These are phyloP conservation scores for Ctenopoma multispine DNA, from an alignment of 2,797 vertebrate species.

Conservation along the genomic window DNA sequence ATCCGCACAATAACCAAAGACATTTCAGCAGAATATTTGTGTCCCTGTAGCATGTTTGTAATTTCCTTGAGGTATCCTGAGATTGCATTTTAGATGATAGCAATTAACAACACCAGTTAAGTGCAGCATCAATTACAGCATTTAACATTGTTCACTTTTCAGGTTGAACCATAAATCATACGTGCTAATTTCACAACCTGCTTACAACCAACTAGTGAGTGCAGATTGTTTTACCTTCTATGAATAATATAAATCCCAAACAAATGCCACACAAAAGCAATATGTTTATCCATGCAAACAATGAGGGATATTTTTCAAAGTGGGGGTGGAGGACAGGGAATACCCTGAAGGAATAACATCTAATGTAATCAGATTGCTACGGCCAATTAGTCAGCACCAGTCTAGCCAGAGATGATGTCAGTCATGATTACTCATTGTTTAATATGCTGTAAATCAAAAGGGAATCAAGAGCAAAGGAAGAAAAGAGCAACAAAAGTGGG, in stretches of 20 bases:
- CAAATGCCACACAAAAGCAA: slow-evolving; percentile 51
- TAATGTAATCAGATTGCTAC: slow-evolving; percentile 75
- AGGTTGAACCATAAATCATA: slow-evolving; percentile 50
- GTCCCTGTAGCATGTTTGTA: slow-evolving; percentile 47
- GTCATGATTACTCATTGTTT: slow-evolving; percentile 74
- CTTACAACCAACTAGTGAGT: slow-evolving; percentile 27
- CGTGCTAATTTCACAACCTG: slow-evolving; percentile 21
- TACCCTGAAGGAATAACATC: slow-evolving; percentile 74
- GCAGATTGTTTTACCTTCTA: slow-evolving; percentile 21
- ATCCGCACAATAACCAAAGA: slow-evolving; percentile 62
- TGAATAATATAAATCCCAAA: slow-evolving; percentile 45
- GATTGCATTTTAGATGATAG: slow-evolving; percentile 51
- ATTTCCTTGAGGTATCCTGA: slow-evolving; percentile 57
- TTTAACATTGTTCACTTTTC: slow-evolving; percentile 53
- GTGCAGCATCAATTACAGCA: slow-evolving; percentile 38
- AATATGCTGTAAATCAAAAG: slow-evolving; percentile 63
- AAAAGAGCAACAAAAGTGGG: slow-evolving; percentile 65
- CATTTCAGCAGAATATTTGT: slow-evolving; percentile 51
- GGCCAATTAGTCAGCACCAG: slow-evolving; percentile 72
- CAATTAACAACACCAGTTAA: slow-evolving; percentile 56
- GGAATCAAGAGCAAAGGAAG: slow-evolving; percentile 65
- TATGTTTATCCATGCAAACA: slow-evolving; percentile 61
- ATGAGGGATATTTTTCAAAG: slow-evolving; percentile 64
- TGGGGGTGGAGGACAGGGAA: slow-evolving; percentile 65
- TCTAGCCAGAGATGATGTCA: slow-evolving; percentile 76